Percentiles rank a stretch among this genome's conserved stretches.
These are phyloP conservation scores for Anastrepha ludens DNA, from an alignment of 1,140 invertebrate species.

Conservation along the genomic window DNA sequence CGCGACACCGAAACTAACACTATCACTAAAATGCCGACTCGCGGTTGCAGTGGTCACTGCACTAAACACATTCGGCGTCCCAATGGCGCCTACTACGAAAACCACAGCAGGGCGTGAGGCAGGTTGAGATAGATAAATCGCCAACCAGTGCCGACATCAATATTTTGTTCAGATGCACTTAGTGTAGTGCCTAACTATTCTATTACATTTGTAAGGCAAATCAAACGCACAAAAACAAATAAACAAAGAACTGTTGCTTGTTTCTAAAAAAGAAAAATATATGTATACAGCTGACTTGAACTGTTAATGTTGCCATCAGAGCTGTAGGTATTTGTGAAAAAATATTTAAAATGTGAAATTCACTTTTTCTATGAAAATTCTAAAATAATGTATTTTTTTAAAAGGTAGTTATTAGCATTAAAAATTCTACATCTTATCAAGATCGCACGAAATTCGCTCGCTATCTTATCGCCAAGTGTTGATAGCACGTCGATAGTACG, in stretches of 20 bases:
- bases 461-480: conserved; percentile 26
- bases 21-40: not conserved
- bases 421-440: not conserved
- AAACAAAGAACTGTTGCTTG: not conserved
- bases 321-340: not conserved
- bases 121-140: not conserved
- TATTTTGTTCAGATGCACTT: not conserved
- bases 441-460: not conserved
- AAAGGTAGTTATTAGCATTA: not conserved
- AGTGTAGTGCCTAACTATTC: not conserved
- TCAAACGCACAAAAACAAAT: not conserved
- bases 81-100: conserved; percentile 8
- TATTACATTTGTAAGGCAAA: not conserved
- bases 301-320: not conserved
- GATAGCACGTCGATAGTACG: not conserved
- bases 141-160: not conserved
- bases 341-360: not conserved
- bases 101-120: conserved; percentile 13
- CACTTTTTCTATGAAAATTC: not conserved
- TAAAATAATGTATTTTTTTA: not conserved
- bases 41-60: not conserved
- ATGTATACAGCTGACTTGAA: not conserved
- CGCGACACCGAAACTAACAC: conserved; percentile 31
- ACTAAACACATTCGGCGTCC: conserved; percentile 13
- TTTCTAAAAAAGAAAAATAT: not conserved